phyloP scores from a whole-genome alignment of 2,113 vertebrate species.

The Panthera leo region DNA sequence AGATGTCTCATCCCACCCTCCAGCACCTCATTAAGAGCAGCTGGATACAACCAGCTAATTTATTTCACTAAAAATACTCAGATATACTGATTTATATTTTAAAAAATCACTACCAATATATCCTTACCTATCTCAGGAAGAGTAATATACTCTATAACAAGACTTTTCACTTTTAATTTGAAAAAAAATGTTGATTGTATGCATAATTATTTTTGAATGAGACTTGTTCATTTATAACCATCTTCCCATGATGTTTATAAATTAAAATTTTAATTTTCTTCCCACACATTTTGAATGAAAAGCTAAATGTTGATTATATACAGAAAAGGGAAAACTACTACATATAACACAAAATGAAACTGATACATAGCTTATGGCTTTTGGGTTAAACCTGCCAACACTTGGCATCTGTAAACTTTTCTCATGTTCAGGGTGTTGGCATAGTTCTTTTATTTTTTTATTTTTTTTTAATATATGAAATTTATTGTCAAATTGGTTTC shows the following conservation, averaged over 20 bases:
- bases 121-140: background rate
- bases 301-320: background rate
- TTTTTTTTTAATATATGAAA: too few species aligned
- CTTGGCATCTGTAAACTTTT: background rate
- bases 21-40: background rate
- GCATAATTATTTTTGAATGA: background rate
- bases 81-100: background rate
- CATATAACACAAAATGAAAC: constrained; percentile 13
- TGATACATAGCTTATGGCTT: background rate
- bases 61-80: background rate
- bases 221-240: background rate
- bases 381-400: background rate
- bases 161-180: background rate
- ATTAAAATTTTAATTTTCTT: constrained; percentile 44
- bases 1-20: background rate
- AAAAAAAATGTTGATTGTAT: background rate
- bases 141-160: background rate
- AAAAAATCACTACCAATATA: background rate
- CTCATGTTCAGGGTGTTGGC: background rate
- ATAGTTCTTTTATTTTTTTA: background rate
- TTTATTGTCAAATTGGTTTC: too few species aligned
- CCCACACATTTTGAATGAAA: constrained; percentile 28
- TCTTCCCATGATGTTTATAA: constrained; percentile 28
- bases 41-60: background rate
- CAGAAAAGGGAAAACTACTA: background rate